Conservation (phyloP, 2,888 invertebrate species). For the Eristalis tenax region DNA sequence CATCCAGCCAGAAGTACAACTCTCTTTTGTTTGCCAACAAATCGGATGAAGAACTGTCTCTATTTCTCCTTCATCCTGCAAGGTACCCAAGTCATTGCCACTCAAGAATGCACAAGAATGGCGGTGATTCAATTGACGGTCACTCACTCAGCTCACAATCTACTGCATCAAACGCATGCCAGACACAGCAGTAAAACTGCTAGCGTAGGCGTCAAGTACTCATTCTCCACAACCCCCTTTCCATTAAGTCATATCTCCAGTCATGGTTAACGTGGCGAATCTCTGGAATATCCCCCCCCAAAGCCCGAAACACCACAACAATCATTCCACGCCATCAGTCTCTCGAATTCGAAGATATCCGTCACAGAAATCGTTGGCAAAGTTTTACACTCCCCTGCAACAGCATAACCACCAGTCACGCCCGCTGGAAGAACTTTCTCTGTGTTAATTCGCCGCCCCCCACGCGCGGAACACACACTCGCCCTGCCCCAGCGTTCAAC, state of each 20-base stretch:
- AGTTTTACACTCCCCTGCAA: background rate
- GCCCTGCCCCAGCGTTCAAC: background rate
- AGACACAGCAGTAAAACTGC: no score
- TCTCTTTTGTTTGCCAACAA: no score
- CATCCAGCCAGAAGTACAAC: no score
- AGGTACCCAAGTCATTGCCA: no score
- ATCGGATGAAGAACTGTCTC: no score
- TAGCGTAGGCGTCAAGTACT: no score
- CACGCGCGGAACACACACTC: background rate
- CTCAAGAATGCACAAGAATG: no score
- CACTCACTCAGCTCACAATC: no score
- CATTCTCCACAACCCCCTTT: no score
- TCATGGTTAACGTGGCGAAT: background rate
- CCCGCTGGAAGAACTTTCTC: background rate
- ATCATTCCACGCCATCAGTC: background rate
- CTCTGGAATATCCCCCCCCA: background rate
- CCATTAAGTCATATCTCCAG: background rate
- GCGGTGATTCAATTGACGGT: no score
- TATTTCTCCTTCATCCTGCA: no score
- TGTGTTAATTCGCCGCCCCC: background rate
- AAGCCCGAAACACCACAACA: background rate
- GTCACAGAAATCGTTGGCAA: background rate
- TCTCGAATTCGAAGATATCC: background rate
- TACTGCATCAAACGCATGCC: no score
- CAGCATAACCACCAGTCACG: background rate